Evolutionary conservation across 2,888 invertebrate genomes (phyloP), one percentile per base, ranked within the genome.

Genomic region (Hirtodrosophila duncani): DNA sequence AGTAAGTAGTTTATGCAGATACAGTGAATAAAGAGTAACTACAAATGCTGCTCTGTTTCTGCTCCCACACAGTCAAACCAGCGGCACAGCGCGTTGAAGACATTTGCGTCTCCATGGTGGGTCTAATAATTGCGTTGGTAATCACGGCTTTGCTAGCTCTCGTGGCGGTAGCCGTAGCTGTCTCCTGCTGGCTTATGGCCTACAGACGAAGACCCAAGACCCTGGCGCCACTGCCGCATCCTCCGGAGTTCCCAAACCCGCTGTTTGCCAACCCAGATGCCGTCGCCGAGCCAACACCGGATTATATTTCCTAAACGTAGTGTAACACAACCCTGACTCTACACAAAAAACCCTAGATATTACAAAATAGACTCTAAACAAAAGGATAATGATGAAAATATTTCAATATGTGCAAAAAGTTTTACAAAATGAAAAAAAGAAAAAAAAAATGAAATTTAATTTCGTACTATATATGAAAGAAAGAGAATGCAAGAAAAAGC

Each of bases 181-280:
- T 97, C 50, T 96, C 96, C 59, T 97, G 97, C 88, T 97, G 97
- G 97, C 90, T 97, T 65, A 94, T 97, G 91, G 97, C 97, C 74
- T 96, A 96, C 88, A 89, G 96, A 68, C 91, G 96, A 75, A 91
- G 94, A 83, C 94, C 96, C 41, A 95, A 95, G 82, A 91, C 94
- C 39, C 91, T 94, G 62, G 96, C 96, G 26, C 97, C 97, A 33
- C 89, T 97, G 80, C 96, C 97, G 67, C 97, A 97, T 89, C 97
- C 97, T 69, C 94, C 96, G 63, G 96, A 97, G 88, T 96, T 97
- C 89, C 97, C 97, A 52, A 97, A 97, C 88, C 96, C 97, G 72
- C 89, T 97, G 84, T 96, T 96, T 88, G 92, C 94, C 63, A 93
- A 93, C 67, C 91, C 92, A 48, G 93, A 94, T 86, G 92, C 93